Evolutionary conservation across 2,888 invertebrate genomes (phyloP).

Genomic region (Subacronicta megacephala): DNA sequence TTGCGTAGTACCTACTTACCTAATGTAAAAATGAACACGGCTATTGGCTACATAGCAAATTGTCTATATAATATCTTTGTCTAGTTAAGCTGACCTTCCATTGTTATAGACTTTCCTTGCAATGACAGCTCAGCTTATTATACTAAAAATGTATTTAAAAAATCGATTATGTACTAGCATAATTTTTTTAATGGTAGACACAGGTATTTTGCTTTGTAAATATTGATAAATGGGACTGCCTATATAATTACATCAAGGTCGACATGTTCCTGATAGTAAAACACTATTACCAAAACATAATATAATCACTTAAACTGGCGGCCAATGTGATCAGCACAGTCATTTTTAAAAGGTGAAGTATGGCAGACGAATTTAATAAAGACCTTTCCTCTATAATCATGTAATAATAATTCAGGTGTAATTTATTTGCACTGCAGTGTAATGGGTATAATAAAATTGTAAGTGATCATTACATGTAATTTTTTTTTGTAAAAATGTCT

Average conservation of each 20-base stretch:
- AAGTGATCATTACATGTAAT: constrained; percentile 28
- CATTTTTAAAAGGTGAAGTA: not conserved
- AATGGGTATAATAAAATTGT: constrained; percentile 35
- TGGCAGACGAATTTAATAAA: constrained; percentile 10
- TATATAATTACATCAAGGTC: not conserved
- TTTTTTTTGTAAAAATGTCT: constrained; percentile 25
- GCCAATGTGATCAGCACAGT: too few species aligned
- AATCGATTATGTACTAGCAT: too few species aligned
- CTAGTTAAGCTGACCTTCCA: too few species aligned
- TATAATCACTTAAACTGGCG: not conserved
- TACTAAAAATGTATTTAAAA: too few species aligned
- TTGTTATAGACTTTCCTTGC: too few species aligned
- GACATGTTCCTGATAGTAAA: too few species aligned
- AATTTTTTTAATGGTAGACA: too few species aligned
- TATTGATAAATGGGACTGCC: not conserved
- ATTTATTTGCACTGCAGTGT: constrained; percentile 32
- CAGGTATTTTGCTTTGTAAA: not conserved
- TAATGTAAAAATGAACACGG: too few species aligned
- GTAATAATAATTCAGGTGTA: constrained; percentile 11
- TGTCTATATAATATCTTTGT: too few species aligned
- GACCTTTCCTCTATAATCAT: constrained; percentile 17
- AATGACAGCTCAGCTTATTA: too few species aligned
- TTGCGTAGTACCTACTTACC: too few species aligned
- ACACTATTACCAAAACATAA: constrained; percentile 8
- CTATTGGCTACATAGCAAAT: too few species aligned